Base-by-base conservation (phyloP, 2,113 vertebrate genomes). In the Parotia lawesii region DNA sequence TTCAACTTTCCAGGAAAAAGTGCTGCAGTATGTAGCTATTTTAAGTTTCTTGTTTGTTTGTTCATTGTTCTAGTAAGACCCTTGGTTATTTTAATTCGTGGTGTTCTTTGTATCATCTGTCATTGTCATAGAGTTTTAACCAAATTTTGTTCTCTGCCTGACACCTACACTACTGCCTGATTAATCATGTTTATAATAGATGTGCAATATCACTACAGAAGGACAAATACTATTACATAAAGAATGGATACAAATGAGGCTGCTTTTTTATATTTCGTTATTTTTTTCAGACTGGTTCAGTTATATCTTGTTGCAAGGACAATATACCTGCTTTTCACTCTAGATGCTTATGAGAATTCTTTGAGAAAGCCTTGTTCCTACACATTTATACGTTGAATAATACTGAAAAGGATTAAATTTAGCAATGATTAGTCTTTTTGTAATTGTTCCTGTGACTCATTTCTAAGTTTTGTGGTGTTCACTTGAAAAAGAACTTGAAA, bases 1-100 rank as follows among this genome's bases (percentile, higher is more conserved):
- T 99, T 99, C 98, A 99, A 98, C 96, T 99, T 99, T 38, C 99
- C 99, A 48, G 99, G 99, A 58, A 99, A 99, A 98, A 99, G 99
- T 95, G 99, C 99, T 97, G 99, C 99, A 35, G 99, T 99, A 97
- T 98, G 99, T 98, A 80, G 42, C 79, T 87, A 53, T 24, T 89
- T 58, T 35, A n/a, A 47, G 11, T 85, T 50, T 85, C 11, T 31
- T 53, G 16, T 71, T 88, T 66, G 5, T 66, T 95, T 2, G 1
- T 75, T 64, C 42, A 2, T 51, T 84, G 6, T 76, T 87, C 27
- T 69, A 0, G 47, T 83, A 35, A 2, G 9, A 8, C 20, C 8
- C 5, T 44, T 86, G 53, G 4, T 53, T 91, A 19, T 91, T 81
- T 94, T 95, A 0, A 31, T 82, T 81, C 4, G 15, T 56, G 8